These are phyloP conservation scores for Molorchus minor DNA, from an alignment of 2,888 invertebrate species.

Conservation along the genomic window DNA sequence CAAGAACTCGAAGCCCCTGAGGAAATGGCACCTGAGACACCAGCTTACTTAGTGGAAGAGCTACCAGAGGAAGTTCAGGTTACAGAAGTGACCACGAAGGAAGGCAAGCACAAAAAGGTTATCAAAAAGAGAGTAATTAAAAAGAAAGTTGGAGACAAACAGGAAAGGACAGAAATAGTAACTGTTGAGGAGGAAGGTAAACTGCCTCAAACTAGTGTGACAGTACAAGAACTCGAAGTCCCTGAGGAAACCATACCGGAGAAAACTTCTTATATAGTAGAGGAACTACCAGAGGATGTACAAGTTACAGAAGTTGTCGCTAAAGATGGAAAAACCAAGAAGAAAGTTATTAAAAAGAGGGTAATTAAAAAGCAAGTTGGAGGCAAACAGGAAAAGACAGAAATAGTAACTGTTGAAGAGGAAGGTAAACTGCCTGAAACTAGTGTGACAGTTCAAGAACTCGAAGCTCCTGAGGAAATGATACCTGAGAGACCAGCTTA, in stretches of 20 bases:
- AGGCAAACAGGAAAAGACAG: too few species aligned
- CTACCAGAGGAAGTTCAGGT: slow-evolving; percentile 58
- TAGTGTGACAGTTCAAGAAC: too few species aligned
- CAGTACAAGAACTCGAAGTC: slow-evolving; percentile 48
- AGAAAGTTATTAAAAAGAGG: too few species aligned
- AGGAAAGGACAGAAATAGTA: slow-evolving; percentile 67
- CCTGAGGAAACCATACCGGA: slow-evolving; percentile 57
- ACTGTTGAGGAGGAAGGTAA: slow-evolving; percentile 52
- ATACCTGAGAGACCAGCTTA: too few species aligned
- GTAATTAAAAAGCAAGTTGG: too few species aligned
- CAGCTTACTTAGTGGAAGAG: slow-evolving; percentile 40
- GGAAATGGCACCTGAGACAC: slow-evolving; percentile 45
- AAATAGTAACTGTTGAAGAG: too few species aligned
- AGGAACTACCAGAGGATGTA: slow-evolving; percentile 48
- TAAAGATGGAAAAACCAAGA: slow-evolving; percentile 46
- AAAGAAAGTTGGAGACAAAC: slow-evolving; percentile 84
- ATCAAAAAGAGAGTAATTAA: slow-evolving; percentile 69
- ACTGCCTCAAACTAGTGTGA: slow-evolving; percentile 47
- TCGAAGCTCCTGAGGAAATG: too few species aligned
- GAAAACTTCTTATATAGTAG: slow-evolving; percentile 49
- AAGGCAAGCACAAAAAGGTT: slow-evolving; percentile 70
- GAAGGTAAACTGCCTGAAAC: too few species aligned
- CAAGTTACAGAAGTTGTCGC: slow-evolving; percentile 48
- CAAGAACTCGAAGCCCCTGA: slow-evolving; percentile 46
- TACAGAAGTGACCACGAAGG: slow-evolving; percentile 68